Evolutionary conservation across 2,113 vertebrate genomes (phyloP), one percentile per base, ranked within the genome.

Genomic region (Lepisosteus osseus): DNA sequence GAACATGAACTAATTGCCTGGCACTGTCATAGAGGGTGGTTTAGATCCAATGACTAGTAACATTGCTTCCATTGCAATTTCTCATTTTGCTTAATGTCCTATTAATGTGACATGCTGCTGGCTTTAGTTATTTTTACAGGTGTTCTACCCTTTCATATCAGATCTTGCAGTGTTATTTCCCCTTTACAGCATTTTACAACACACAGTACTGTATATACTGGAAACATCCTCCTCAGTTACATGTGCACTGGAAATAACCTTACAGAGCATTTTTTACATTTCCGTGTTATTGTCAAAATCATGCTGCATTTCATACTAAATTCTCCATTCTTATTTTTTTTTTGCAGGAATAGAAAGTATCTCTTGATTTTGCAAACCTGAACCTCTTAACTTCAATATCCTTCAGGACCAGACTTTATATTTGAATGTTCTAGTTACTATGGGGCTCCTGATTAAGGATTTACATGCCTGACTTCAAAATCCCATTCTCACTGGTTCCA

Each of bases 41-140:
- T 61, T 43, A 42, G 55, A 54, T 57, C 65, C 43, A 62, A 29
- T 61, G 72, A 65, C 55, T 41, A 47, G 65, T 68, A 44, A 73
- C 59, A 61, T 73, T 13, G 56, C 43, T 57, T 57, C 42, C 65
- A 41, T 61, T 45, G 29, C 64, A 41, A 6, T 67, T 29, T 43
- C 17, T 73, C 72, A 47, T 42, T 67, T 57, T 40, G 55, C 67
- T 73, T 68, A 54, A 73, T 68, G 57, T 42, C 65, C 65, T 68
- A 68, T 73, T 68, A 73, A 68, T 73, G 65, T 73, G 72, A 68
- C 72, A 62, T 13, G 7, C 44, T 13, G 67, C 40, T 68, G 72
- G 72, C 72, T 51, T 7, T 29, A 44, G 65, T 42, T 66, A 68
- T 54, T 68, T 68, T 61, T 68, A 68, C 51, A 61, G 40, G 42